Percentiles rank a stretch among this genome's conserved stretches.
phyloP scores from a whole-genome alignment of 1,140 invertebrate species.

The Drosophila auraria region DNA sequence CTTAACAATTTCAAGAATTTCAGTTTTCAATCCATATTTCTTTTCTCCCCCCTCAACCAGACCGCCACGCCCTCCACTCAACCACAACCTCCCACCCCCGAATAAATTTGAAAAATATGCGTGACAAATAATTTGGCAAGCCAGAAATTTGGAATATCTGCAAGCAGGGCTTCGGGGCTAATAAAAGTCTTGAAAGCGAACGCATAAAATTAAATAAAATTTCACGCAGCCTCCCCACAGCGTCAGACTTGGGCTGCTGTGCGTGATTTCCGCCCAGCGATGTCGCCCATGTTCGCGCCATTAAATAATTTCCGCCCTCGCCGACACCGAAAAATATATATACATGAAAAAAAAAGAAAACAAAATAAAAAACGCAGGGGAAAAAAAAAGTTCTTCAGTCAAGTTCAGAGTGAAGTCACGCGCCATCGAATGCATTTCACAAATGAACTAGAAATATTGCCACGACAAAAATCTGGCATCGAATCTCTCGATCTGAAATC shows the following conservation, averaged over 20 bases:
- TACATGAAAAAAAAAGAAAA: slow-evolving; percentile 1
- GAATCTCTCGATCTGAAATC: slow-evolving; percentile 65
- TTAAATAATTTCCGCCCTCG: slow-evolving; percentile 82
- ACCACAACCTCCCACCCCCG: not conserved
- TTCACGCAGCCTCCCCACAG: slow-evolving; percentile 68
- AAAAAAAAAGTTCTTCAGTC: slow-evolving; percentile 24
- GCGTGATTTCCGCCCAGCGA: slow-evolving; percentile 76
- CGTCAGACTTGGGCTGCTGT: slow-evolving; percentile 53
- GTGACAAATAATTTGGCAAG: slow-evolving; percentile 59
- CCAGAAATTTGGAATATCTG: slow-evolving; percentile 21
- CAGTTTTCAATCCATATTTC: slow-evolving; percentile 17
- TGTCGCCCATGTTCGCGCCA: slow-evolving; percentile 76
- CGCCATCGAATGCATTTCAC: slow-evolving; percentile 70
- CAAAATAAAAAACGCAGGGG: not conserved
- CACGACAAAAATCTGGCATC: slow-evolving; percentile 40
- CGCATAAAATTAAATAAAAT: slow-evolving; percentile 65
- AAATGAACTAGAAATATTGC: slow-evolving; percentile 77
- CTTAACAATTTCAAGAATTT: slow-evolving; percentile 10
- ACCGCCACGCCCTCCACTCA: slow-evolving; percentile 17
- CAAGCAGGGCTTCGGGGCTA: slow-evolving; percentile 19
- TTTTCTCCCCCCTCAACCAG: too few species aligned
- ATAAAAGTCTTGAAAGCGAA: slow-evolving; percentile 64
- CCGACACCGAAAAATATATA: slow-evolving; percentile 17
- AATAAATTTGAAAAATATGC: slow-evolving; percentile 46
- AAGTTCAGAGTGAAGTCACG: slow-evolving; percentile 60